Conservation (phyloP, 2,888 invertebrate genomes). For the Rhamnusium bicolor region DNA sequence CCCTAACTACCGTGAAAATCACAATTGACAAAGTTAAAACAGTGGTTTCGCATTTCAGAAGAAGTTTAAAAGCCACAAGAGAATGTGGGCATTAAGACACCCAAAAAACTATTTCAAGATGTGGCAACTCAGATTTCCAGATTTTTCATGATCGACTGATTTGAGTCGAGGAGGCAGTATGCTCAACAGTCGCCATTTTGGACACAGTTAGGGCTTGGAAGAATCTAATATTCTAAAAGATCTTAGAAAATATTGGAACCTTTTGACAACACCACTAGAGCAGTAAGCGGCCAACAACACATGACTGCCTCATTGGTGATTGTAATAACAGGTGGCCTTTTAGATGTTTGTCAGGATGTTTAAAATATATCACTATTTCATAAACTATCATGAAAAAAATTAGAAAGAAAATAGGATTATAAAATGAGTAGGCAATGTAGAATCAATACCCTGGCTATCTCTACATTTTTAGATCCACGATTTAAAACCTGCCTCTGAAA, state of each 20-base stretch:
- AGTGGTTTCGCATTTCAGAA: slow-evolving; percentile 40
- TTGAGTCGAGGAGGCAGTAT: slow-evolving; percentile 42
- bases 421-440: slow-evolving; percentile 36
- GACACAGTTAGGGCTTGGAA: slow-evolving; percentile 23
- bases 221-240: slow-evolving; percentile 47
- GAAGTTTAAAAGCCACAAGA: slow-evolving; percentile 30
- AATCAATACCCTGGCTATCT: slow-evolving; percentile 43
- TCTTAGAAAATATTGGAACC: slow-evolving; percentile 52
- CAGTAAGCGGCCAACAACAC: slow-evolving; percentile 48
- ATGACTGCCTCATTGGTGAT: slow-evolving; percentile 46
- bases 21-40: slow-evolving; percentile 36
- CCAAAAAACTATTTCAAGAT: slow-evolving; percentile 48
- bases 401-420: slow-evolving; percentile 5
- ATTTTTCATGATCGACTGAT: slow-evolving; percentile 41
- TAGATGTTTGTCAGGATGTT: slow-evolving; percentile 38
- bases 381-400: slow-evolving; percentile 24
- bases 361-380: not conserved
- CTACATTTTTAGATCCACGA: slow-evolving; percentile 43
- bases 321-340: slow-evolving; percentile 45
- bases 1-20: slow-evolving; percentile 7
- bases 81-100: not conserved
- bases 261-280: slow-evolving; percentile 50
- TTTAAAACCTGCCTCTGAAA: slow-evolving; percentile 40
- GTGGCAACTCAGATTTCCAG: slow-evolving; percentile 51
- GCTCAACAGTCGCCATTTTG: slow-evolving; percentile 44